Percentiles rank a stretch among this genome's conserved stretches.
phyloP scores from a whole-genome alignment of 1,140 invertebrate species.

The Chymomyza costata region DNA sequence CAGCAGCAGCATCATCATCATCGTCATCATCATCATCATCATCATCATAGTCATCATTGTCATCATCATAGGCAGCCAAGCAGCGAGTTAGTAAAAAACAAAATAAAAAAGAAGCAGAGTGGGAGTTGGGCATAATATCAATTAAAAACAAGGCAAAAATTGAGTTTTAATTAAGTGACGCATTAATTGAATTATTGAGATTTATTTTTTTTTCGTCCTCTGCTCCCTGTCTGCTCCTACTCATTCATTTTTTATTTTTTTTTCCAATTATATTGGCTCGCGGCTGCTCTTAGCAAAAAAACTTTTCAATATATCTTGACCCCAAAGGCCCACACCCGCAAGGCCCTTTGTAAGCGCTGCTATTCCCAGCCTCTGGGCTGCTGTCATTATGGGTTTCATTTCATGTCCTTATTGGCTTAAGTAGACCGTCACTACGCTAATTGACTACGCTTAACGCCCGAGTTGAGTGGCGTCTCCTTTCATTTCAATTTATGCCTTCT shows the following conservation, averaged over 20 bases:
- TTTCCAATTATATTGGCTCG: slow-evolving; percentile 21
- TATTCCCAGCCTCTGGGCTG: background rate
- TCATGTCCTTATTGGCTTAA: slow-evolving; percentile 70
- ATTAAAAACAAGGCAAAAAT: slow-evolving; percentile 63
- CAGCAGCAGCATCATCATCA: background rate
- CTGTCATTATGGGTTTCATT: slow-evolving; percentile 63
- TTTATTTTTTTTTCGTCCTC: slow-evolving; percentile 56
- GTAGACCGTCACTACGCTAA: slow-evolving; percentile 54
- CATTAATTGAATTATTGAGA: slow-evolving; percentile 70
- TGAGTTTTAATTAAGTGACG: slow-evolving; percentile 69
- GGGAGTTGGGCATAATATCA: slow-evolving; percentile 38
- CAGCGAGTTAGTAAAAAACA: too few species aligned
- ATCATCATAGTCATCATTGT: background rate
- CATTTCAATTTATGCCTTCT: too few species aligned
- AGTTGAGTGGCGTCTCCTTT: slow-evolving; percentile 1
- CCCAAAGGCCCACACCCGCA: background rate
- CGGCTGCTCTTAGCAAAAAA: slow-evolving; percentile 12
- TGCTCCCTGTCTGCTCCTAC: background rate
- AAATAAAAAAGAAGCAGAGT: background rate
- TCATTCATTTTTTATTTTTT: too few species aligned
- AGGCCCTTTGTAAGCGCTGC: background rate
- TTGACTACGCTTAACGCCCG: slow-evolving; percentile 57
- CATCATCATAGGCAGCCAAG: too few species aligned
- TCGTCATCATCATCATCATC: slow-evolving; percentile 7
- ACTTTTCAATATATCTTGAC: slow-evolving; percentile 23